Percentiles rank a stretch among this genome's conserved stretches.
Evolutionary conservation across 2,797 vertebrate species (phyloP).

Genomic region (Sarcoramphus papa): DNA sequence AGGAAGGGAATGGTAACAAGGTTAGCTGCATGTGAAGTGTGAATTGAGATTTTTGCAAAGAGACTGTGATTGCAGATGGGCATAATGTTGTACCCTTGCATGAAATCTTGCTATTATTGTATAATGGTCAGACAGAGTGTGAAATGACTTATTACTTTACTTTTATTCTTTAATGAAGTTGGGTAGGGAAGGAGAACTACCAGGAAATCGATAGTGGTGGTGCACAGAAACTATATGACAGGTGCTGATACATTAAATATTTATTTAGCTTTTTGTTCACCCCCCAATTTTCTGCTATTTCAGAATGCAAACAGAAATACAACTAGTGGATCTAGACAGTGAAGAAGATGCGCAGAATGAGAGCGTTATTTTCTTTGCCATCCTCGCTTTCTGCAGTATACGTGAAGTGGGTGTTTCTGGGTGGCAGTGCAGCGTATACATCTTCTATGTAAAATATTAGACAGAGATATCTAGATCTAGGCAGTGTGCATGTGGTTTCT

Average conservation of each 20-base stretch:
- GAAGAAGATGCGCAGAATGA: background rate
- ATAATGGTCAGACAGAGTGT: slow-evolving; percentile 82
- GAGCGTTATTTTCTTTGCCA: background rate
- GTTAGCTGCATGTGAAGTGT: slow-evolving; percentile 88
- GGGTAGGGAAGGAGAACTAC: slow-evolving; percentile 68
- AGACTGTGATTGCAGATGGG: slow-evolving; percentile 85
- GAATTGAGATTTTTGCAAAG: slow-evolving; percentile 90
- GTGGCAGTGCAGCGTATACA: background rate
- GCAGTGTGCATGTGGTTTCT: background rate
- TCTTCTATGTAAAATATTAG: background rate
- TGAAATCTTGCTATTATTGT: slow-evolving; percentile 83
- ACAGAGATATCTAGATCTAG: background rate
- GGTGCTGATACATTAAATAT: slow-evolving; percentile 75
- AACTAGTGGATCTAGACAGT: background rate
- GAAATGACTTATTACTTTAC: slow-evolving; percentile 87
- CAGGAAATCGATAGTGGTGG: slow-evolving; percentile 68
- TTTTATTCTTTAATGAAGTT: slow-evolving; percentile 86
- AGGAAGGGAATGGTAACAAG: slow-evolving; percentile 84
- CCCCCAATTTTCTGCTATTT: slow-evolving; percentile 51
- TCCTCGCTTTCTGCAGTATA: background rate
- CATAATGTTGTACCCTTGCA: slow-evolving; percentile 82
- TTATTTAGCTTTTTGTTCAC: slow-evolving; percentile 71
- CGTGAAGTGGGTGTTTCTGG: background rate
- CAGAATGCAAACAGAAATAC: slow-evolving; percentile 52
- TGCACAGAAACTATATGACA: slow-evolving; percentile 68